Evolutionary conservation across 2,888 invertebrate species (phyloP).

Genomic region (Melitaea athalia): DNA sequence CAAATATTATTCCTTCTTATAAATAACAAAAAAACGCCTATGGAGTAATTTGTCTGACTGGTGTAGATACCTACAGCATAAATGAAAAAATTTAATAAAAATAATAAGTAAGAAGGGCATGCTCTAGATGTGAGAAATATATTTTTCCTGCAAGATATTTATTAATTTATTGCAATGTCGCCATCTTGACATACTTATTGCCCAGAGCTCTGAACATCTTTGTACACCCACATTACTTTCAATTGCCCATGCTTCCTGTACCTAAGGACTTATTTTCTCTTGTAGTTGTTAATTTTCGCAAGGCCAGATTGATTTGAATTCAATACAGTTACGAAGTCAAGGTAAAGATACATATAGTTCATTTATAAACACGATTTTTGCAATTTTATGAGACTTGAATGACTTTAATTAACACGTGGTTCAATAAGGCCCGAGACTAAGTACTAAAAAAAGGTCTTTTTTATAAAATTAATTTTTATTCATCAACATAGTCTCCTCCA

Average conservation of each 20-base stretch:
- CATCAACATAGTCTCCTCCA: no score
- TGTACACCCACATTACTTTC: slow-evolving; percentile 42
- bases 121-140: slow-evolving; percentile 13
- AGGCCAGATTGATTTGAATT: slow-evolving; percentile 37
- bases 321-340: slow-evolving; percentile 3
- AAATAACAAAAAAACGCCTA: no score
- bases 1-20: no score
- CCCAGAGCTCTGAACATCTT: slow-evolving; percentile 29
- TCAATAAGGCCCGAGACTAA: no score
- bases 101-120: slow-evolving; percentile 14
- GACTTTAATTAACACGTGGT: neutral
- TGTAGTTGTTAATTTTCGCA: slow-evolving; percentile 32
- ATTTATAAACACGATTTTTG: neutral
- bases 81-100: slow-evolving; percentile 1
- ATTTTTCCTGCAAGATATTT: slow-evolving; percentile 35
- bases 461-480: no score
- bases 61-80: no score
- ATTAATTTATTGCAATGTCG: slow-evolving; percentile 45
- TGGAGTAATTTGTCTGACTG: no score
- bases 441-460: no score
- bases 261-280: slow-evolving; percentile 38
- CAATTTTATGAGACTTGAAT: neutral
- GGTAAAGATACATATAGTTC: neutral
- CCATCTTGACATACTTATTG: slow-evolving; percentile 43
- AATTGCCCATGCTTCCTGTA: slow-evolving; percentile 44